Base-by-base conservation (phyloP, 2,113 vertebrate genomes). In the Amphiprion ocellaris region DNA sequence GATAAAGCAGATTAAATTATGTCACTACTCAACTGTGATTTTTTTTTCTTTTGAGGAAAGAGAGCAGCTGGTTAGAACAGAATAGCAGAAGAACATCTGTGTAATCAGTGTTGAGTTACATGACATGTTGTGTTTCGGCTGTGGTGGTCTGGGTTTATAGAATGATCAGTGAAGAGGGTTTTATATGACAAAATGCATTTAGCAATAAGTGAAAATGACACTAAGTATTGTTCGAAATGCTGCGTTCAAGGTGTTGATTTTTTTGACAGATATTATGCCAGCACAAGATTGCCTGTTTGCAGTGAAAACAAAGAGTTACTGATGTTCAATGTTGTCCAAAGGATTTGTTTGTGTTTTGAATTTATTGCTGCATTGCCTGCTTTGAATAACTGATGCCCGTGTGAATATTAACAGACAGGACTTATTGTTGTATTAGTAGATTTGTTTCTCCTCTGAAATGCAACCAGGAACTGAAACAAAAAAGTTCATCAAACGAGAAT, bases 71-170 rank as follows among this genome's bases (percentile, higher is more conserved):
- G 49, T 77, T 69, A 47, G 41, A 76, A 26, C 28, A 66, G 47
- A 68, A 4, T 1, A 63, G 54, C 19, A 41, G 53, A 76, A 53
- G 33, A 74, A 72, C 67, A 49, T 46, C 14, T 71, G 77, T 79
- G 60, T 30, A 66, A 69, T 66, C 62, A 75, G 73, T 80, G 24
- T 73, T 39, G 7, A 17, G 55, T 78, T 68, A 56, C 67, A 37
- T 55, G 54, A 54, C 7, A 24, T 62, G 60, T 53, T 56, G 50
- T 23, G 46, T 77, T 80, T 74, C 39, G 55, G 30, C 62, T 58
- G 17, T 44, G 62, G 66, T 65, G 44, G 26, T 69, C 54, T 54
- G 16, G 28, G 60, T 71, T 74, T 77, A 77, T 78, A 49, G 59
- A 59, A 49, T 33, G 68, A 74, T 67, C 46, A 26, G 49, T 47